phyloP scores from a whole-genome alignment of 2,113 vertebrate species.

The Saccopteryx leptura region DNA sequence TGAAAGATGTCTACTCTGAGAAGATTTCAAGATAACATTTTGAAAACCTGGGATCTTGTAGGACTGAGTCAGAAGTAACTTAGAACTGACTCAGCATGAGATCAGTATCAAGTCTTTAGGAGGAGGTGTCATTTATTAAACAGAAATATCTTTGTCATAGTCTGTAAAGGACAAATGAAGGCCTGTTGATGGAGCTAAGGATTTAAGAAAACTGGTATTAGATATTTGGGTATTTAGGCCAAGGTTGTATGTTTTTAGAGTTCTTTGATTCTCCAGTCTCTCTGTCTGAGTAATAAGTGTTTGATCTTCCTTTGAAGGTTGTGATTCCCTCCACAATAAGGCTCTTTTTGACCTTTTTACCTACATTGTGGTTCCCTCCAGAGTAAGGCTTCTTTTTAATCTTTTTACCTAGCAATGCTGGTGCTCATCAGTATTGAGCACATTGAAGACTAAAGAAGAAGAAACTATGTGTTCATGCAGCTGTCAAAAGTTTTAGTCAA shows the following conservation, averaged over 20 bases:
- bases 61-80: not conserved
- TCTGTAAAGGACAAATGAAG: not conserved
- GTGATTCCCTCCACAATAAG: not conserved
- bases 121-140: not conserved
- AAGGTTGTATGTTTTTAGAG: not conserved
- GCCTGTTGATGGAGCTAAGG: not conserved
- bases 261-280: not conserved
- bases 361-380: not conserved
- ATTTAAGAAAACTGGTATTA: conserved; percentile 54
- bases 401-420: conserved; percentile 25
- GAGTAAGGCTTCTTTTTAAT: not conserved
- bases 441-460: not conserved
- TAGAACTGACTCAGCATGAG: not conserved
- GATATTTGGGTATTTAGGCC: not conserved
- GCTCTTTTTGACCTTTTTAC: not conserved
- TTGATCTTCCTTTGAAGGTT: conserved; percentile 13
- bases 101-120: not conserved
- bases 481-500: conserved; percentile 34
- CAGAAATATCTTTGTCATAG: not conserved
- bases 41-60: not conserved
- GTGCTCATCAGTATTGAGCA: not conserved
- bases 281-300: not conserved
- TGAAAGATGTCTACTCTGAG: not conserved
- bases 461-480: not conserved
- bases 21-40: not conserved